phyloP scores from a whole-genome alignment of 1,140 invertebrate species.

The Ridgeia piscesae region DNA sequence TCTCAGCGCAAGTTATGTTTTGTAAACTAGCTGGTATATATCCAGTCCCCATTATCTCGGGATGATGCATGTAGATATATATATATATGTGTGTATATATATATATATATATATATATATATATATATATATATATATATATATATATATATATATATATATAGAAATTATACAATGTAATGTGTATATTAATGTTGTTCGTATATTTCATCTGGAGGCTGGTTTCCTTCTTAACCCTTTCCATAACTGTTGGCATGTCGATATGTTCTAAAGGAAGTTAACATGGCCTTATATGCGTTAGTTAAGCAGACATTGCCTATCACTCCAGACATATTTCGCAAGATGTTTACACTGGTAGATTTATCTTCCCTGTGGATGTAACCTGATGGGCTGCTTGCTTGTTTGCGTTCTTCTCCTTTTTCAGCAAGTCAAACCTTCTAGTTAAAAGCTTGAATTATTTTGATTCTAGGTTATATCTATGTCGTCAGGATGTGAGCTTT shows the following conservation, averaged over 20 bases:
- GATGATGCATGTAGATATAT: neutral
- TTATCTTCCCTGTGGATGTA: neutral
- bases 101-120: no score
- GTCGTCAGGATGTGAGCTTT: neutral
- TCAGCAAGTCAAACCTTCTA: neutral
- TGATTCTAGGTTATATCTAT: neutral
- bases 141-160: no score
- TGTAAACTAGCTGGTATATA: constrained; percentile 8
- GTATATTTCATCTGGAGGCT: neutral
- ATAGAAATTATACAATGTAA: neutral
- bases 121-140: no score
- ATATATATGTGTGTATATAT: no score
- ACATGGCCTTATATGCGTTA: neutral
- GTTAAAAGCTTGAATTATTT: neutral
- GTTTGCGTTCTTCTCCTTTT: neutral
- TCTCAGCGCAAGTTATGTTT: constrained; percentile 8
- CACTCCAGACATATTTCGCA: neutral
- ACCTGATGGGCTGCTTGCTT: neutral
- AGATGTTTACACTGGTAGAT: neutral
- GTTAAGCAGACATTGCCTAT: constrained; percentile 2
- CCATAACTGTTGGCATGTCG: neutral
- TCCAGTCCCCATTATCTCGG: neutral
- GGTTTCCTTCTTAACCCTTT: neutral
- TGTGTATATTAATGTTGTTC: neutral
- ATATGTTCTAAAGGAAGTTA: neutral